A percentile compares a stretch with the other conserved stretches of the same genome.
These are phyloP conservation scores for Pyrrhosoma nymphula DNA, from an alignment of 2,888 invertebrate genomes.

Conservation along the genomic window DNA sequence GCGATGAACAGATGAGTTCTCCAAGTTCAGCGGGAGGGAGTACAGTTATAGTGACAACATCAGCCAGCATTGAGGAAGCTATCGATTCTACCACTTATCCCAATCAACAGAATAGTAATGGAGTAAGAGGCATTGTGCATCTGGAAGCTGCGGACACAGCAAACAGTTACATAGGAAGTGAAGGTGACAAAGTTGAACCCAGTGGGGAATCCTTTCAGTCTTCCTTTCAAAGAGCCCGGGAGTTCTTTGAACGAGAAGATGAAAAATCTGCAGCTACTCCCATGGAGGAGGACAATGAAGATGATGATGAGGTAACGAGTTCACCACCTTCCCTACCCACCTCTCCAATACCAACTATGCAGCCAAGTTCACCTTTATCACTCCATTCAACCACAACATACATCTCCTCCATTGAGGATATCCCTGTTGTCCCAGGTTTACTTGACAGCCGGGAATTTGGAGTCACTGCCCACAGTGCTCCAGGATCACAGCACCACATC, in stretches of 20 bases:
- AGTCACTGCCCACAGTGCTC: constrained; percentile 73
- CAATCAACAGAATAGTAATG: not conserved
- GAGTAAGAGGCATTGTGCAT: constrained; percentile 43
- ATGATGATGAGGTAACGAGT: constrained; percentile 71
- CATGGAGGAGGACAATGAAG: constrained; percentile 62
- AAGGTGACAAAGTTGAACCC: not conserved
- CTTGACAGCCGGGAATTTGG: constrained; percentile 30
- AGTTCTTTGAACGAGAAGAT: constrained; percentile 37
- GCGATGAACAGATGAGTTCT: constrained; percentile 23
- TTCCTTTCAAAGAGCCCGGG: constrained; percentile 48
- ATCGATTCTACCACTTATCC: constrained; percentile 50
- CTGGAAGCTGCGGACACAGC: constrained; percentile 24
- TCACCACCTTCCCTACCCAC: constrained; percentile 77
- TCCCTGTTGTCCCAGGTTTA: constrained; percentile 23
- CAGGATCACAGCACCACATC: constrained; percentile 82
- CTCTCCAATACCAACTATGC: constrained; percentile 76
- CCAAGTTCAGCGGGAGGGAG: constrained; percentile 69
- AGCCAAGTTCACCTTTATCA: constrained; percentile 53
- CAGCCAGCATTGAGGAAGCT: constrained; percentile 37
- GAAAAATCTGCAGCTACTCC: constrained; percentile 40
- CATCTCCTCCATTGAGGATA: constrained; percentile 52
- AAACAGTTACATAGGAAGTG: not conserved
- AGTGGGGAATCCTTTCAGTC: constrained; percentile 39
- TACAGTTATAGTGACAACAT: constrained; percentile 70
- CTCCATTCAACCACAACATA: constrained; percentile 49